Evolutionary conservation across 1,140 invertebrate species (phyloP), one percentile per base, ranked within the genome.

Genomic region (Pogonomyrmex californicus): DNA sequence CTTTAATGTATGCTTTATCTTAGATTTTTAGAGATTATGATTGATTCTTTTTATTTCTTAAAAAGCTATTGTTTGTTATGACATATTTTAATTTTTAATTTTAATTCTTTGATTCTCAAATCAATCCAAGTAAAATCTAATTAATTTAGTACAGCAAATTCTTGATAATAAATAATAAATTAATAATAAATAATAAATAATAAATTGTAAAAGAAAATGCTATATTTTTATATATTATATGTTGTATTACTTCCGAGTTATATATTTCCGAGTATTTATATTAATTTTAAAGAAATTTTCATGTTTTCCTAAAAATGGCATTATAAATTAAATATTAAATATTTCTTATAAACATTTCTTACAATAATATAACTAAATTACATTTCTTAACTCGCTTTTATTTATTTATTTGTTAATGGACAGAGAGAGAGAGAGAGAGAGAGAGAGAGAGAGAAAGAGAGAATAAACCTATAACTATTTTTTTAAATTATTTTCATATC

Each of bases 261-360:
- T 23, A 23, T 23, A 23, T 23, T 23, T 23, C 23, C 23, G 23
- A 73, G 36, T 71, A 51, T 54, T 38, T 38, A 2, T 30, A 10
- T 30, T n/a, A 23, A 68, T 47, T 4, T 68, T 44, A 66, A 66
- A 63, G 41, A 2, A 3, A 0, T 66, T n/a, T 49, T 30, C 36
- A 56, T 36, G 33, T 33, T 51, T 70, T 58, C 17, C 23, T 44
- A 9, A 58, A 73, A 68, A 2, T 0, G 56, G 33, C 10, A 10
- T 58, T 75, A 73, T 30, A 56, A 41, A 73, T 54, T 38, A 73
- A 9, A 0, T 75, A n/a, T 23, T 1, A 73, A 10, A n/a, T 44
- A 66, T 12, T 73, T 73, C 12, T 56, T 73, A 47, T 6, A 30
- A 38, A 12, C 6, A 33, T 73, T 54, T n/a, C n/a, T 73, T 71